Evolutionary conservation across 2,113 vertebrate species (phyloP), one percentile per base, ranked within the genome.

Genomic region (Phrynosoma platyrhinos): DNA sequence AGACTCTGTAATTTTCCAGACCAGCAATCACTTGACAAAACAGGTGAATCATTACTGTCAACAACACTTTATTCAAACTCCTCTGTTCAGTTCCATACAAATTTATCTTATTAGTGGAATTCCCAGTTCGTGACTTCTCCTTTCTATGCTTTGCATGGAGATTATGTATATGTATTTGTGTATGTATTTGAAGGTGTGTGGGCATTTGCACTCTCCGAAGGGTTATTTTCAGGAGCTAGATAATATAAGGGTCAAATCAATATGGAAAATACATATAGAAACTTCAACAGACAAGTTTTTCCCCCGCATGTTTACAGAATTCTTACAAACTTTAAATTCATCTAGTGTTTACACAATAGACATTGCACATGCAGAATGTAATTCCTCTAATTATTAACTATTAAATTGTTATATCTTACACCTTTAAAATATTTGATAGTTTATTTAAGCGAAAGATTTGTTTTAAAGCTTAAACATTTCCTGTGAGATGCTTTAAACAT

Each of bases 1-100:
- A 74, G 23, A 9, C 55, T 85, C 55, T 91, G 90, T 89, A 77
- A 74, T 82, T 90, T 87, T 85, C 71, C n/a, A 81, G 75, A 40
- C 21, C 6, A 0, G 0, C 40, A 36, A 20, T 68, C 14, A 75
- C 84, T 91, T 71, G 79, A 36, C 10, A 72, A 32, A 30, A 62
- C 68, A 77, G 42, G 80, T 79, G 86, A 80, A 30, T 88, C 86
- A 71, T 32, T 20, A 40, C 0, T 21, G 23, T 2, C 40, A 69
- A 36, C 47, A 69, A 36, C 55, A 8, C 55, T 88, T 86, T 5
- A 53, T 2, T n/a, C 10, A 40, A 23, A 32, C 90, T 83, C 79
- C 91, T 87, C 75, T 82, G 21, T 16, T 9, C 55, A 52, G 40
- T 47, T 85, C 71, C 77, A 77, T 68, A 71, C 71, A 58, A 3